Conservation (phyloP, 2,888 invertebrate genomes). For the Dascillus cervinus region DNA sequence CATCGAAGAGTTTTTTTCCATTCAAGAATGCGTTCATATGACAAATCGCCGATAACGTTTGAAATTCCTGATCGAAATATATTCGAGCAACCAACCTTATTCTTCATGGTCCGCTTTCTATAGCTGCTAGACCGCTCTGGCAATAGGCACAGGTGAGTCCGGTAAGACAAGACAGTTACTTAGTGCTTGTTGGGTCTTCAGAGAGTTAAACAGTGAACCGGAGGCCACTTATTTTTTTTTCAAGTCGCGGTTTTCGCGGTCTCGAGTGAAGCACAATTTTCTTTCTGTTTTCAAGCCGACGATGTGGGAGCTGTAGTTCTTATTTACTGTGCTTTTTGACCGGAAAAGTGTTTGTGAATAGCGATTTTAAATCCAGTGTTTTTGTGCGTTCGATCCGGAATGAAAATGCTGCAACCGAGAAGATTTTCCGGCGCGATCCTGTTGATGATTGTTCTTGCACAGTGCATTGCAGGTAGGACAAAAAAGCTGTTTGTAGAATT, state of each 20-base stretch:
- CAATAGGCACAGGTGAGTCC: slow-evolving; percentile 21
- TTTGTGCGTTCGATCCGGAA: not conserved
- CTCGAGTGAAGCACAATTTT: too few species aligned
- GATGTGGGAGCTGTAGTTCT: too few species aligned
- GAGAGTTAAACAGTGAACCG: slow-evolving; percentile 13
- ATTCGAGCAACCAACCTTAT: slow-evolving; percentile 1
- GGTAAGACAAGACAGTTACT: slow-evolving; percentile 22
- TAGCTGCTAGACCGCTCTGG: slow-evolving; percentile 18
- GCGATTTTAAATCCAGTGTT: too few species aligned
- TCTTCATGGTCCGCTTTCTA: slow-evolving; percentile 22
- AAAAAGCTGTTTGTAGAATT: too few species aligned
- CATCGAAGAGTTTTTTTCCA: not conserved
- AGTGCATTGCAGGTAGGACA: slow-evolving; percentile 19
- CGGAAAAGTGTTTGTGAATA: too few species aligned
- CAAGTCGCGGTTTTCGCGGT: too few species aligned
- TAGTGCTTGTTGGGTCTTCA: slow-evolving; percentile 20
- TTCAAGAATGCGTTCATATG: slow-evolving; percentile 6
- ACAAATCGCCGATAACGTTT: slow-evolving; percentile 8
- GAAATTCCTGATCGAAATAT: not conserved
- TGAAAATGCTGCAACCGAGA: slow-evolving; percentile 19
- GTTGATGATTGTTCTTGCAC: slow-evolving; percentile 15
- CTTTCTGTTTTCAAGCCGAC: too few species aligned
- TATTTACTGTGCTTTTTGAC: too few species aligned
- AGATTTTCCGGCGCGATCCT: slow-evolving; percentile 15
- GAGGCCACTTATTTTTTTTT: too few species aligned